Evolutionary conservation across 2,797 vertebrate species (phyloP).

Genomic region (Lepidocolaptes lacrymiger): DNA sequence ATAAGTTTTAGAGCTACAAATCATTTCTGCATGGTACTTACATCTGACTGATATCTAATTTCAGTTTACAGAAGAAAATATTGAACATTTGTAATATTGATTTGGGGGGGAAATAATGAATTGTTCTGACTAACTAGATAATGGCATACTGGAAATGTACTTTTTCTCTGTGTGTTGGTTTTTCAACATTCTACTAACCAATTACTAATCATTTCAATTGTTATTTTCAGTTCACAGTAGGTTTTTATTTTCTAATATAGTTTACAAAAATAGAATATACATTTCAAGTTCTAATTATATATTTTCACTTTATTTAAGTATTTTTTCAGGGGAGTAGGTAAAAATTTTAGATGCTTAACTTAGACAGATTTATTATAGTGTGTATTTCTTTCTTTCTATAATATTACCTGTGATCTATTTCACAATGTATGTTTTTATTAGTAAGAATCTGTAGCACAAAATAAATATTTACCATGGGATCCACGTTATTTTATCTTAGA

Average conservation of each 20-base stretch:
- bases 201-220: background rate
- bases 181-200: background rate
- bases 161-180: background rate
- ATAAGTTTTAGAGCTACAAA: constrained; percentile 24
- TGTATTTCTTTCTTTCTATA: background rate
- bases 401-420: background rate
- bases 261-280: background rate
- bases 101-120: background rate
- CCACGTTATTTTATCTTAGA: background rate
- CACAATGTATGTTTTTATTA: background rate
- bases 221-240: background rate
- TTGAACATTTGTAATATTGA: constrained; percentile 23
- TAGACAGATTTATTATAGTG: background rate
- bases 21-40: constrained; percentile 6
- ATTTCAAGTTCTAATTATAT: background rate
- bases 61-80: constrained; percentile 24
- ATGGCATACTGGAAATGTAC: background rate
- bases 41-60: background rate
- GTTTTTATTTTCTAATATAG: background rate
- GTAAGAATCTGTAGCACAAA: background rate
- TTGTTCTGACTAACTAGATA: constrained; percentile 6
- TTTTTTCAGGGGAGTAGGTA: background rate
- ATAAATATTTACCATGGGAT: background rate
- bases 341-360: background rate
- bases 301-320: background rate